phyloP scores from a whole-genome alignment of 2,888 invertebrate genomes.

The Leucophenga maculata region DNA sequence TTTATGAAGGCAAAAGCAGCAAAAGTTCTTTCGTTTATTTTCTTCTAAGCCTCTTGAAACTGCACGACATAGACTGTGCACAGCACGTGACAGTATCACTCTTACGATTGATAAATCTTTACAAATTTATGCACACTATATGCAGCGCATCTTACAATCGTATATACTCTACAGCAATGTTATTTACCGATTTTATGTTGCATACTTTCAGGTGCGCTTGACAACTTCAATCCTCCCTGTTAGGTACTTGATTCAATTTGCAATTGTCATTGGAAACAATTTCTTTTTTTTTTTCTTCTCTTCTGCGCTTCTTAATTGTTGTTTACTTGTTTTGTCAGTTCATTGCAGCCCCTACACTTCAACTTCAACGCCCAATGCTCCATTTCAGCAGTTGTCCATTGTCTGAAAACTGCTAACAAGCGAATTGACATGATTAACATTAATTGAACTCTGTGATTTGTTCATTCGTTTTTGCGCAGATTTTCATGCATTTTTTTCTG shows the following conservation, averaged over 20 bases:
- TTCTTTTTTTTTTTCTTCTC: constrained; percentile 10
- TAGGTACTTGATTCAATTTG: constrained; percentile 34
- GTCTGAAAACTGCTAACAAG: constrained; percentile 21
- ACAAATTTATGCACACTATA: too few relatives aligned
- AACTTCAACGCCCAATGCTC: background rate
- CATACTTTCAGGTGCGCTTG: constrained; percentile 21
- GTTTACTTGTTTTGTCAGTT: constrained; percentile 47
- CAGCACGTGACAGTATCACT: too few relatives aligned
- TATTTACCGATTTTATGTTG: constrained; percentile 1
- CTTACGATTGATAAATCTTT: too few relatives aligned
- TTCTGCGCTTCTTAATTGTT: constrained; percentile 43
- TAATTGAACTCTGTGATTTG: constrained; percentile 58
- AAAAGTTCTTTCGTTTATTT: too few relatives aligned
- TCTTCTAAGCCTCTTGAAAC: too few relatives aligned
- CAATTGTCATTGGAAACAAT: background rate
- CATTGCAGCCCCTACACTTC: constrained; percentile 24
- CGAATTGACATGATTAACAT: constrained; percentile 55
- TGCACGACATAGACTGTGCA: too few relatives aligned
- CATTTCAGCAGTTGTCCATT: background rate
- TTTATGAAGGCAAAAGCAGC: too few relatives aligned
- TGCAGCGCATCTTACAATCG: too few relatives aligned
- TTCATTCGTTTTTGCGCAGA: constrained; percentile 11
- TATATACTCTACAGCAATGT: too few relatives aligned
- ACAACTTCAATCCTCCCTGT: constrained; percentile 16
- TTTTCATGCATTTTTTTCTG: background rate